Evolutionary conservation across 2,797 vertebrate species (phyloP).

Genomic region (Lepus townsendii): DNA sequence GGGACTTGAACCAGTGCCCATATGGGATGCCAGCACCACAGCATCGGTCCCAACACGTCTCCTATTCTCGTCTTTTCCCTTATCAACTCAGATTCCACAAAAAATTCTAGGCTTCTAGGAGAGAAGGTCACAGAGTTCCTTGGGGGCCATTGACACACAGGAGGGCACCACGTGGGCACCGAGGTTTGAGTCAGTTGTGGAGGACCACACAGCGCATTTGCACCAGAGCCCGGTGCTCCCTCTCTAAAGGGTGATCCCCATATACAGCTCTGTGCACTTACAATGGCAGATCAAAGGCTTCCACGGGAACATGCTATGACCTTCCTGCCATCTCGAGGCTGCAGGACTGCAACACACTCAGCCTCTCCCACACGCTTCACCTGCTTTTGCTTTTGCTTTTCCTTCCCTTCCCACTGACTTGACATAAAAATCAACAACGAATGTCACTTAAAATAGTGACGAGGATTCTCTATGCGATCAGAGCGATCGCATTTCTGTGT

Average conservation of each 20-base stretch:
- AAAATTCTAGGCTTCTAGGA: background rate
- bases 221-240: background rate
- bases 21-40: too few species aligned
- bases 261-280: background rate
- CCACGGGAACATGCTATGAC: background rate
- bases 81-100: conserved; percentile 28
- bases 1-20: too few species aligned
- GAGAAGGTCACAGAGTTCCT: background rate
- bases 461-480: conserved; percentile 59
- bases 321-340: background rate
- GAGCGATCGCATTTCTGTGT: conserved; percentile 37
- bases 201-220: background rate
- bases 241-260: background rate
- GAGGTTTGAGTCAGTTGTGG: background rate
- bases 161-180: background rate
- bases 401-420: conserved; percentile 4
- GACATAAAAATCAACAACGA: conserved; percentile 52
- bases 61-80: conserved; percentile 23
- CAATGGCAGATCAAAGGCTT: background rate
- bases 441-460: conserved; percentile 54
- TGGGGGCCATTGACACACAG: background rate
- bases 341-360: background rate
- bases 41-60: background rate
- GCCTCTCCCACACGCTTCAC: conserved; percentile 12
- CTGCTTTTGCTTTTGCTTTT: background rate